Percentiles rank a stretch among this genome's conserved stretches.
Conservation (phyloP, 2,888 invertebrate genomes). For the Iphiclides podalirius region DNA sequence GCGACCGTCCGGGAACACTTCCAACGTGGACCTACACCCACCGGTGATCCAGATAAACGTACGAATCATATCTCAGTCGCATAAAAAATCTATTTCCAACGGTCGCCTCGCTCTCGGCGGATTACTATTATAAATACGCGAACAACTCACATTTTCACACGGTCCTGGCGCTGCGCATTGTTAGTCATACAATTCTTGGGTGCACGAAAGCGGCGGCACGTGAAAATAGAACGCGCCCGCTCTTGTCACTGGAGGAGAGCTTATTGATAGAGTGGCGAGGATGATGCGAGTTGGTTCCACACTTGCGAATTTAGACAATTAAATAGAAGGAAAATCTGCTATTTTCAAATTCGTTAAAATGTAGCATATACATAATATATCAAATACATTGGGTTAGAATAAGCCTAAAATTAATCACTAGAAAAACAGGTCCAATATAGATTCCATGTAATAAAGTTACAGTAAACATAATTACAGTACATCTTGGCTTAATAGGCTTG, state of each 20-base stretch:
- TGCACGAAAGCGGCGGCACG: constrained; percentile 25
- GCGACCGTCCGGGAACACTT: constrained; percentile 1
- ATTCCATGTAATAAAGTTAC: too few relatives aligned
- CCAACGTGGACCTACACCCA: constrained; percentile 27
- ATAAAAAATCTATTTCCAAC: constrained; percentile 39
- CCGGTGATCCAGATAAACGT: constrained; percentile 28
- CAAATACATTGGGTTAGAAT: too few relatives aligned
- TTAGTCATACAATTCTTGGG: constrained; percentile 27
- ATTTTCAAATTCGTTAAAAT: too few relatives aligned
- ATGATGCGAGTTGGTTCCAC: not conserved
- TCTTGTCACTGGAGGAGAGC: constrained; percentile 13
- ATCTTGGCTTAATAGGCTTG: too few relatives aligned
- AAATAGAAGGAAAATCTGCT: too few relatives aligned
- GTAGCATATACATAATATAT: too few relatives aligned
- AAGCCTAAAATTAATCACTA: too few relatives aligned
- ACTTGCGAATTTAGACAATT: too few relatives aligned
- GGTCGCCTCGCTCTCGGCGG: constrained; percentile 28
- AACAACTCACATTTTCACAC: constrained; percentile 38
- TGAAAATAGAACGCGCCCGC: constrained; percentile 24
- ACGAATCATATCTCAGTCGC: constrained; percentile 24
- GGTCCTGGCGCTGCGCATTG: constrained; percentile 31
- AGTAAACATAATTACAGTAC: too few relatives aligned
- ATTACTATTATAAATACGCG: constrained; percentile 37
- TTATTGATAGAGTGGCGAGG: not conserved
- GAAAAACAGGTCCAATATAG: too few relatives aligned